These are phyloP conservation scores for Tipula confusa DNA, from an alignment of 2,888 invertebrate species.

Conservation along the genomic window DNA sequence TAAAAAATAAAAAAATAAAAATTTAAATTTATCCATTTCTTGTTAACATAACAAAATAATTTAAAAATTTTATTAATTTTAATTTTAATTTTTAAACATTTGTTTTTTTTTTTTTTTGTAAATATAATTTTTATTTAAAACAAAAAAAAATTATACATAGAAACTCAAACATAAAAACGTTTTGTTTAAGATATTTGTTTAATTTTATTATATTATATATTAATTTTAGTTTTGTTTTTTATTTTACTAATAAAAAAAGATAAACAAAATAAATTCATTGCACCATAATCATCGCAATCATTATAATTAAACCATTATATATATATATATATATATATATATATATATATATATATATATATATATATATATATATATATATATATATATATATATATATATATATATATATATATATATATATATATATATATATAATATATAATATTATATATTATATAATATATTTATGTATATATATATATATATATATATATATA, in stretches of 20 bases:
- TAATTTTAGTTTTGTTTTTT: background rate
- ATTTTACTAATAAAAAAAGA: background rate
- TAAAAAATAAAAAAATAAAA: too few species aligned
- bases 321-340: too few species aligned
- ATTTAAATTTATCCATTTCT: background rate
- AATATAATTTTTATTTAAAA: slow-evolving; percentile 14
- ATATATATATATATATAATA: too few species aligned
- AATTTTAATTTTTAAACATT: too few species aligned
- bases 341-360: too few species aligned
- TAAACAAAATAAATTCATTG: slow-evolving; percentile 3
- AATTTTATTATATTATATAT: background rate
- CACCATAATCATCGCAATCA: background rate
- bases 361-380: too few species aligned
- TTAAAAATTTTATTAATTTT: background rate
- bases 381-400: too few species aligned
- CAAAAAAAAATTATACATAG: background rate
- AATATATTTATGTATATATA: too few species aligned
- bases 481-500: too few species aligned
- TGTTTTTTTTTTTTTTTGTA: background rate
- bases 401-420: too few species aligned
- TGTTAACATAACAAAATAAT: background rate
- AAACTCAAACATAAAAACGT: background rate
- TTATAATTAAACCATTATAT: background rate
- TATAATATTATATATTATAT: too few species aligned
- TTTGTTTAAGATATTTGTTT: background rate